These are phyloP conservation scores for Loxodonta africana DNA, from an alignment of 2,113 vertebrate genomes.

Conservation along the genomic window DNA sequence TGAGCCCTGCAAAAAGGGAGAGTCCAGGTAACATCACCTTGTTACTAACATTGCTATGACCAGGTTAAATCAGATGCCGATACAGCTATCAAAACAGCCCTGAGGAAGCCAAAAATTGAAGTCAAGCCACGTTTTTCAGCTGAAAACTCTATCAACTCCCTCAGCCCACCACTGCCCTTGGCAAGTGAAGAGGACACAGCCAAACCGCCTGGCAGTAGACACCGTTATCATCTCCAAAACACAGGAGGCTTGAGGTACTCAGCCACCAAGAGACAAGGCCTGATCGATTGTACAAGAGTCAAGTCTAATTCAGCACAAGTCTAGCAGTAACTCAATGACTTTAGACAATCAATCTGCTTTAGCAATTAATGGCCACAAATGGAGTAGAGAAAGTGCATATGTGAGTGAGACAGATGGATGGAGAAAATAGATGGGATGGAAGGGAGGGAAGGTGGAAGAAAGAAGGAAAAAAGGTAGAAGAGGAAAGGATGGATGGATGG, in stretches of 20 bases:
- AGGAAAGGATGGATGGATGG: too few species aligned
- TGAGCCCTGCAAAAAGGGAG: accelerated
- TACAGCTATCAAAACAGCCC: not conserved
- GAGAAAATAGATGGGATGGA: not conserved
- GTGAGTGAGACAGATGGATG: not conserved
- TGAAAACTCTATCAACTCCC: not conserved
- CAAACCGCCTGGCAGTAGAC: not conserved
- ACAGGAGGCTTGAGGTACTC: not conserved
- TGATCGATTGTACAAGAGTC: not conserved
- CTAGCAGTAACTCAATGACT: not conserved
- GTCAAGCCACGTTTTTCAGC: not conserved
- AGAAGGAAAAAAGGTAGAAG: too few species aligned
- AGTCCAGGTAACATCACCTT: not conserved
- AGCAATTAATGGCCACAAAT: not conserved
- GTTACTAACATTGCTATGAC: accelerated
- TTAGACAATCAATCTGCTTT: not conserved
- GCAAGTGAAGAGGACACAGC: not conserved
- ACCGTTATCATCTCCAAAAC: not conserved
- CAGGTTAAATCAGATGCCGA: not conserved
- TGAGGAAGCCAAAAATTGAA: not conserved
- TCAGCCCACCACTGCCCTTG: not conserved
- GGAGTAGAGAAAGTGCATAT: not conserved
- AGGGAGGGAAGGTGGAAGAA: not conserved
- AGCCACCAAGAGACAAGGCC: not conserved
- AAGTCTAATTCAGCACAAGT: not conserved